Conservation (phyloP, 1,140 invertebrate genomes). For the Cydia strobilella region DNA sequence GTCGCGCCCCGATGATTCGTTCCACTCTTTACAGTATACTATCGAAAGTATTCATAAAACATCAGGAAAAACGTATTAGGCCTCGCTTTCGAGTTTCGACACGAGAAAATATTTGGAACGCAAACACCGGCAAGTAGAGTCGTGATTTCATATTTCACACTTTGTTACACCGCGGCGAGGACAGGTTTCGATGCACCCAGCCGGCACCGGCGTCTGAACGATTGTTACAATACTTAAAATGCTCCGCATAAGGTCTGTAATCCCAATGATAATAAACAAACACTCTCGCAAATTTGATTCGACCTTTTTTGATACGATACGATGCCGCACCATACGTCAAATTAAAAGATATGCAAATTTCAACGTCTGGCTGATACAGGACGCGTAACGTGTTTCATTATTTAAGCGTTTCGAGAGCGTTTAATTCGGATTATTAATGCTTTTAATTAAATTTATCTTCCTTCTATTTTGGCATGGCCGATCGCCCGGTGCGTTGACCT, state of each 20-base stretch:
- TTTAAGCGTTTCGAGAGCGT: slow-evolving; percentile 53
- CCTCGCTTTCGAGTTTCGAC: slow-evolving; percentile 61
- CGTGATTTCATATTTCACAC: slow-evolving; percentile 80
- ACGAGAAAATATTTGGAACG: slow-evolving; percentile 76
- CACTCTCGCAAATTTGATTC: slow-evolving; percentile 24
- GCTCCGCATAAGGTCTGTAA: slow-evolving; percentile 18
- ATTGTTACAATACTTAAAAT: slow-evolving; percentile 16
- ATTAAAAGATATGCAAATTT: slow-evolving; percentile 72
- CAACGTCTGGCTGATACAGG: slow-evolving; percentile 52
- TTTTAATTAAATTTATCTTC: slow-evolving; percentile 66
- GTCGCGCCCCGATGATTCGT: slow-evolving; percentile 45
- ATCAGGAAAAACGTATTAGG: slow-evolving; percentile 46
- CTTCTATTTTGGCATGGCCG: slow-evolving; percentile 58
- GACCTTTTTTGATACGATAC: slow-evolving; percentile 43
- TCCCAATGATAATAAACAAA: neutral
- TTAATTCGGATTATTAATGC: slow-evolving; percentile 64
- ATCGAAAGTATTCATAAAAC: slow-evolving; percentile 50
- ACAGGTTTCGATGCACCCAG: slow-evolving; percentile 67
- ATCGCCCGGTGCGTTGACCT: slow-evolving; percentile 53
- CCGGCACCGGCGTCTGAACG: neutral
- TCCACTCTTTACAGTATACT: slow-evolving; percentile 44
- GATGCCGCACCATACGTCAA: slow-evolving; percentile 54
- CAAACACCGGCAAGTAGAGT: slow-evolving; percentile 72
- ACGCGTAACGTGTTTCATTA: slow-evolving; percentile 51
- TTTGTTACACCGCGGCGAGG: slow-evolving; percentile 67